Evolutionary conservation across 2,797 vertebrate genomes (phyloP).

Genomic region (Sternarchorhynchus goeldii): DNA sequence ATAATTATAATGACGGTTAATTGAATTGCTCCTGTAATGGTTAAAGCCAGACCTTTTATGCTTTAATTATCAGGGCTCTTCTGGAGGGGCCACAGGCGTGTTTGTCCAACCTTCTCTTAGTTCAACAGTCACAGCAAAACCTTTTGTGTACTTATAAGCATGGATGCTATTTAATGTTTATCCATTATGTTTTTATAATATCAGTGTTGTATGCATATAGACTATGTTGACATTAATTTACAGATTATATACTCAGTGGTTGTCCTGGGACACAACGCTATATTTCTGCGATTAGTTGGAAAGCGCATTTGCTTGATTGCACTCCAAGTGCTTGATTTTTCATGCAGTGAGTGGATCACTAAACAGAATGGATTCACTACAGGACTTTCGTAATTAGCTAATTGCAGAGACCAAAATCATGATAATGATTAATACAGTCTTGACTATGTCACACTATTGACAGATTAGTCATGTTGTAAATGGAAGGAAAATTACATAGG

Average conservation of each 20-base stretch:
- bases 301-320: constrained; percentile 5
- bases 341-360: background rate
- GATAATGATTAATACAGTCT: background rate
- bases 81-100: background rate
- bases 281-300: background rate
- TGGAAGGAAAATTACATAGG: background rate
- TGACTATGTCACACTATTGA: background rate
- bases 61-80: background rate
- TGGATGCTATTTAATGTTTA: no score
- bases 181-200: background rate
- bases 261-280: background rate
- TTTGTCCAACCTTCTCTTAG: background rate
- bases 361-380: background rate
- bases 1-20: no score
- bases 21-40: no score
- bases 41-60: no score
- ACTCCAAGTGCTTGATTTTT: background rate
- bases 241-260: background rate
- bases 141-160: no score
- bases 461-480: background rate
- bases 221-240: background rate
- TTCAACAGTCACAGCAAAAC: background rate
- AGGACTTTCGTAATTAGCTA: constrained; percentile 15
- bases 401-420: constrained; percentile 18
- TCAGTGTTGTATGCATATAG: background rate